These are phyloP conservation scores for Ecliptopera silaceata DNA, from an alignment of 2,888 invertebrate species.

Conservation along the genomic window DNA sequence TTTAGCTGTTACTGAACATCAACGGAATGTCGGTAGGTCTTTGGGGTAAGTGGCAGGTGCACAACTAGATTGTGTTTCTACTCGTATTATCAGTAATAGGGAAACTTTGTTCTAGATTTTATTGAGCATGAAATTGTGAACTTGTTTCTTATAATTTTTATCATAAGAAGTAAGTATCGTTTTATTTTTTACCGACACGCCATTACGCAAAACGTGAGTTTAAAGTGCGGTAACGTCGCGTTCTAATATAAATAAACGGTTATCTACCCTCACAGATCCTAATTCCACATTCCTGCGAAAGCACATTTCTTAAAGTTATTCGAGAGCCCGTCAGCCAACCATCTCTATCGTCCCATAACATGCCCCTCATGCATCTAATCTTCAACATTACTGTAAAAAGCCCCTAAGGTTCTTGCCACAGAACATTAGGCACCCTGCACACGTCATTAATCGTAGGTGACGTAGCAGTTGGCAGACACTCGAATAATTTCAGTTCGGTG, in stretches of 20 bases:
- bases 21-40: not conserved
- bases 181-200: too few species aligned
- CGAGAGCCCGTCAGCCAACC: constrained; percentile 3
- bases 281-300: not conserved
- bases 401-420: constrained; percentile 17
- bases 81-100: too few species aligned
- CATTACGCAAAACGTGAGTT: too few species aligned
- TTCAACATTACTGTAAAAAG: constrained; percentile 23
- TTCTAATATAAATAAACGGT: too few species aligned
- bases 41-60: not conserved
- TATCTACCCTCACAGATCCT: too few species aligned
- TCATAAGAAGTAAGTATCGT: too few species aligned
- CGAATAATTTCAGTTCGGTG: constrained; percentile 18
- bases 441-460: constrained; percentile 52
- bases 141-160: too few species aligned
- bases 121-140: too few species aligned
- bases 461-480: constrained; percentile 50
- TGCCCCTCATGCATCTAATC: constrained; percentile 25
- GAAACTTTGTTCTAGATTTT: too few species aligned
- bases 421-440: constrained; percentile 32
- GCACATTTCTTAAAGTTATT: constrained; percentile 3
- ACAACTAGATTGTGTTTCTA: too few species aligned
- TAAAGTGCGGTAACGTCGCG: too few species aligned
- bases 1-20: not conserved
- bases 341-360: constrained; percentile 16